A percentile compares a stretch with the other conserved stretches of the same genome.
These are phyloP conservation scores for Drosophila burlai DNA, from an alignment of 1,140 invertebrate genomes.

Conservation along the genomic window DNA sequence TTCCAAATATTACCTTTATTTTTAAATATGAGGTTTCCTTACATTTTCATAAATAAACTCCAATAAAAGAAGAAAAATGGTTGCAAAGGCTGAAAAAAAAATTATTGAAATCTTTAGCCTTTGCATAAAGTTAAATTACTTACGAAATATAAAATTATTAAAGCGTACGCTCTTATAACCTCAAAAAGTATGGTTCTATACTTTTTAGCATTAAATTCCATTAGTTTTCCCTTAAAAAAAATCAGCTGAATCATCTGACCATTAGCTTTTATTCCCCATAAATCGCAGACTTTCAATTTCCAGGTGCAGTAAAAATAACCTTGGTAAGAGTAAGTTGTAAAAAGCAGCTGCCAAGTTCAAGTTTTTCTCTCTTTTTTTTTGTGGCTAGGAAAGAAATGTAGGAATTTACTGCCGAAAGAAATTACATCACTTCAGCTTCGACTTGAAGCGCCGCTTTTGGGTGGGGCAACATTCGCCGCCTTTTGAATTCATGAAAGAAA, in stretches of 20 bases:
- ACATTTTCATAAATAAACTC: neutral
- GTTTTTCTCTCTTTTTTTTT: slow-evolving; percentile 16
- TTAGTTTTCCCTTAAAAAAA: neutral
- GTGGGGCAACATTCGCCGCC: slow-evolving; percentile 24
- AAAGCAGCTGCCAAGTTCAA: slow-evolving; percentile 65
- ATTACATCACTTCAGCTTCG: slow-evolving; percentile 70
- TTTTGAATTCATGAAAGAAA: slow-evolving; percentile 24
- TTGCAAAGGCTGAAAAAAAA: neutral
- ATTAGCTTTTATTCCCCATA: neutral
- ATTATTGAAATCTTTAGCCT: neutral
- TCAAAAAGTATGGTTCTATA: neutral
- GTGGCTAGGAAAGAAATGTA: slow-evolving; percentile 64
- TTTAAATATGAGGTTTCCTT: neutral
- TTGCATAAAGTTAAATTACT: neutral
- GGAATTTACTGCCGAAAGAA: slow-evolving; percentile 34
- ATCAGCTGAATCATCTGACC: slow-evolving; percentile 11
- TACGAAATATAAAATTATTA: neutral
- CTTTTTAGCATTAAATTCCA: no score
- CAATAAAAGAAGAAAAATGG: neutral
- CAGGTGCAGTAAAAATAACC: slow-evolving; percentile 4
- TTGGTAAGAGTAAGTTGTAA: slow-evolving; percentile 29
- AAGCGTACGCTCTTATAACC: no score
- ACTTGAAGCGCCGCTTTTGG: slow-evolving; percentile 59
- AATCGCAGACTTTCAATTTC: neutral
- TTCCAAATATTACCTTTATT: no score